Base-by-base conservation (phyloP, 2,888 invertebrate species). In the Perdita meconis region DNA sequence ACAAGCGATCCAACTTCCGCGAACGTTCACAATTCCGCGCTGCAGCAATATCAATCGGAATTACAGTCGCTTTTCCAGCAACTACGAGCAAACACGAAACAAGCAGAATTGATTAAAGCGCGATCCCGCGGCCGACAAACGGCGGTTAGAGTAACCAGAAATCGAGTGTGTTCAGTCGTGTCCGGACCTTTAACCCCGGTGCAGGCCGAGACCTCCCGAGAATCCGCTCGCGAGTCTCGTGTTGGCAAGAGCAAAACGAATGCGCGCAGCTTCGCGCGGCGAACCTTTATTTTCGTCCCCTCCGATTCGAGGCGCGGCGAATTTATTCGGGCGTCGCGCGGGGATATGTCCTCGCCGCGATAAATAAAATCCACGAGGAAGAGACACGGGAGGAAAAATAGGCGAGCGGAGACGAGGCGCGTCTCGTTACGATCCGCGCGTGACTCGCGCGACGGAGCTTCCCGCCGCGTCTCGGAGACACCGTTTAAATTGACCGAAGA, bases 241-340 rank as follows among this genome's bases (percentile, higher is more conserved):
- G 38, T n/a, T n/a, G n/a, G 47, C 16, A 47, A 55, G 68, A 70
- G 53, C 68, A 79, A 76, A 64, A 69, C 69, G 72, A 30, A 50
- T 40, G 22, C 24, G 63, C 53, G 56, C 64, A 70, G 65, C 72
- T 77, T 80, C n/a, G n/a, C n/a, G n/a, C n/a, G n/a, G 73, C 77
- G 72, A 26, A 24, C 60, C 82, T 90, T 88, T 88, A 89, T 90
- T 90, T 88, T 82, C 76, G 84, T 83, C 82, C 44, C 22, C 44
- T 12, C 56, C 60, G 78, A 57, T 79, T 83, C 83, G 71, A 84
- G 85, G 86, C 85, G 78, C 78, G 80, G 82, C 81, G 86, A 87
- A 90, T 90, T 90, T 89, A 90, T 89, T 89, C 79, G 22, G 13
- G 4, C 64, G 64, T 65, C 61, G 73, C 51, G 53, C n/a, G 60